These are phyloP conservation scores for Octodonta nipae DNA, from an alignment of 2,888 invertebrate species.

Conservation along the genomic window DNA sequence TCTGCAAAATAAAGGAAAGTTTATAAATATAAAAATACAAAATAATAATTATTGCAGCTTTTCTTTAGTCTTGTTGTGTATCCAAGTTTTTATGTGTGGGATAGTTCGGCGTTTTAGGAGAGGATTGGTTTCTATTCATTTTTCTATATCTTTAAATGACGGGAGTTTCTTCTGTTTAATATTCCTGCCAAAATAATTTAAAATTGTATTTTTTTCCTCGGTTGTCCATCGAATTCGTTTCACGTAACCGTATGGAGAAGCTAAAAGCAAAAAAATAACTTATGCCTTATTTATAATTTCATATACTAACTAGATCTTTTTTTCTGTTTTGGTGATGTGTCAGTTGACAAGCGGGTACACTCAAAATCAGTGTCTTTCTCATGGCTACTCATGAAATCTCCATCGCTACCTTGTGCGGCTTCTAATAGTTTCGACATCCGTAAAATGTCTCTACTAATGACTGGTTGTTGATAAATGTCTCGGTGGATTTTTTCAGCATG, in stretches of 20 bases:
- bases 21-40: no score
- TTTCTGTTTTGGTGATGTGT: slow-evolving; percentile 2
- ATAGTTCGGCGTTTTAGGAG: slow-evolving; percentile 4
- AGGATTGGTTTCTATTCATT: slow-evolving; percentile 1
- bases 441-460: slow-evolving; percentile 15
- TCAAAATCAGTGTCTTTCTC: not conserved
- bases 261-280: slow-evolving; percentile 2
- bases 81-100: slow-evolving; percentile 8
- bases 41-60: no score
- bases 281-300: no score
- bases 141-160: slow-evolving; percentile 3
- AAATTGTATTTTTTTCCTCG: slow-evolving; percentile 6
- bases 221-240: slow-evolving; percentile 5
- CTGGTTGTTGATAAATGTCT: slow-evolving; percentile 16
- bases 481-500: slow-evolving; percentile 20
- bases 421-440: slow-evolving; percentile 16
- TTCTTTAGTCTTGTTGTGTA: no score
- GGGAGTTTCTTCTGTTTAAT: slow-evolving; percentile 4
- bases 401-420: slow-evolving; percentile 12
- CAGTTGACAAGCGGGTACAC: no score
- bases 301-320: slow-evolving; percentile 5
- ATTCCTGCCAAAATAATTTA: slow-evolving; percentile 2
- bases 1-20: no score
- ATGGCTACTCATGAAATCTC: slow-evolving; percentile 1
- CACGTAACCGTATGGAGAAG: slow-evolving; percentile 3